Conservation (phyloP, 2,888 invertebrate genomes). For the Hololepta plana region DNA sequence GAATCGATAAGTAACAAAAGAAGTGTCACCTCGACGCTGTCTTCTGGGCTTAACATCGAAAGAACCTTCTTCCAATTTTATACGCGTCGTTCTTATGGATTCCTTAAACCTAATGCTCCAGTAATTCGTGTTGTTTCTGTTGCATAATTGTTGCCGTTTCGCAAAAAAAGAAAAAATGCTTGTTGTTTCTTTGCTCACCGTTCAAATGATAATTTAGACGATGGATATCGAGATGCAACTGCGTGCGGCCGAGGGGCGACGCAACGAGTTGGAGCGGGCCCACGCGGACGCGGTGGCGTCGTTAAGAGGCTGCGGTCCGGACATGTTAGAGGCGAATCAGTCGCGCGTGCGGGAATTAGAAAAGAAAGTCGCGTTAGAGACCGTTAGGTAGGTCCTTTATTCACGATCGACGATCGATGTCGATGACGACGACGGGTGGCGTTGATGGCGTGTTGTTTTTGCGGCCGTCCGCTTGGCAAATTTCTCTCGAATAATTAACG, state of each 20-base stretch:
- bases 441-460: too few species aligned
- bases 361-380: slow-evolving; percentile 55
- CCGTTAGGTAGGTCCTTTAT: slow-evolving; percentile 20
- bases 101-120: too few species aligned
- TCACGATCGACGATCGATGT: neutral
- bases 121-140: too few species aligned
- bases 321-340: slow-evolving; percentile 53
- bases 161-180: neutral
- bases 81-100: too few species aligned
- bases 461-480: neutral
- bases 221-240: slow-evolving; percentile 52
- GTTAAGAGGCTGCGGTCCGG: slow-evolving; percentile 33
- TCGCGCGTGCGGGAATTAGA: slow-evolving; percentile 78
- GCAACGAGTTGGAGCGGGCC: slow-evolving; percentile 58
- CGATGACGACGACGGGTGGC: neutral
- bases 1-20: too few species aligned
- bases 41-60: too few species aligned
- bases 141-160: too few species aligned
- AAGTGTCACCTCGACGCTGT: too few species aligned
- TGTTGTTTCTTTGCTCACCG: slow-evolving; percentile 1
- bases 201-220: too few species aligned
- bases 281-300: slow-evolving; percentile 56
- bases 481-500: neutral
- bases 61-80: too few species aligned
- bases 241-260: slow-evolving; percentile 60